phyloP scores from a whole-genome alignment of 2,797 vertebrate species.

The Gymnopithys bicolor region DNA sequence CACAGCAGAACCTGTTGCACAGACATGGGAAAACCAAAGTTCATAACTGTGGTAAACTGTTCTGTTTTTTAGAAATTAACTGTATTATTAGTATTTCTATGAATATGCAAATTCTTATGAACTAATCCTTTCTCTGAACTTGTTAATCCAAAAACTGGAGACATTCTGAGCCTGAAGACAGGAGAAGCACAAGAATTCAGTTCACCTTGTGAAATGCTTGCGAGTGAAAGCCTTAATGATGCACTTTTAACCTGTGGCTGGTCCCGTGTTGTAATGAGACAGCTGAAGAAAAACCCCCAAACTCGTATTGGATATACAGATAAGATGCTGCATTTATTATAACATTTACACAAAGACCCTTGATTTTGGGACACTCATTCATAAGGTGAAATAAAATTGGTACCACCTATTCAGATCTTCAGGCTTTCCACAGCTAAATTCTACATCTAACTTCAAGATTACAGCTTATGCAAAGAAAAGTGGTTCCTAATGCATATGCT shows the following conservation, averaged over 20 bases:
- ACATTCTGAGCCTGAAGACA: background rate
- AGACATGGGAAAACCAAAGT: background rate
- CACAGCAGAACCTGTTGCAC: conserved; percentile 75
- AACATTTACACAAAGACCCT: background rate
- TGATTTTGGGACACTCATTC: background rate
- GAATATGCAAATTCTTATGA: background rate
- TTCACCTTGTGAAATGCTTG: background rate
- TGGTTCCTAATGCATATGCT: background rate
- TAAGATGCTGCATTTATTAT: background rate
- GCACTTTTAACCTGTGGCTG: background rate
- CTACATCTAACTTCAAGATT: background rate
- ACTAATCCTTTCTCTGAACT: background rate
- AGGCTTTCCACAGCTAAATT: background rate
- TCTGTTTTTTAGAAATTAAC: background rate
- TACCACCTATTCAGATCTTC: background rate
- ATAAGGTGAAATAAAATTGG: background rate
- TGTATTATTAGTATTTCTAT: background rate
- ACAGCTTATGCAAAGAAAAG: background rate
- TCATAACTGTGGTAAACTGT: background rate
- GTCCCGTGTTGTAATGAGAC: background rate
- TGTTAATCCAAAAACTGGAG: background rate
- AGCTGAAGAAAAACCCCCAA: background rate
- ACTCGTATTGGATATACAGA: background rate
- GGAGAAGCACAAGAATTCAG: background rate
- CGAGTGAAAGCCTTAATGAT: background rate